Evolutionary conservation across 2,113 vertebrate species (phyloP), one percentile per base, ranked within the genome.

Genomic region (Cinclus mexicanus): DNA sequence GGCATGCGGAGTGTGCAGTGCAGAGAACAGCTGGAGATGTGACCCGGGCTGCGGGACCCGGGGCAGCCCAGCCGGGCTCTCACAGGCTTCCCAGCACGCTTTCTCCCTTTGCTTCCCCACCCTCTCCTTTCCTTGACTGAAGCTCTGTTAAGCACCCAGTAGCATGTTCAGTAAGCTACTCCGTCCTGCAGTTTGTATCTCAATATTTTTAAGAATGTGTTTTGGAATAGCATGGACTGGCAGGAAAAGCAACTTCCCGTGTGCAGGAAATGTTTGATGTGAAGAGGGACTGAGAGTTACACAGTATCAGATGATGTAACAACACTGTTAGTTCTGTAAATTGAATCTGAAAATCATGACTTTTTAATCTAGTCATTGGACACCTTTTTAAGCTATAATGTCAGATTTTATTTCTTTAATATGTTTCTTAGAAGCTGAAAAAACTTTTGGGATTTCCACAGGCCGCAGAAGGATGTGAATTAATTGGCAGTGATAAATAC

Each of bases 11-110:
- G 25, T 4, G 11, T 10, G 78, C 71, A 5, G 64, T 1, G 2
- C 50, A 21, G 14, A 64, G 4, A 42, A 1, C 46, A 2, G 0
- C 29, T 1, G 1, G 5, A 22, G 31, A 4, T 14, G 60, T 4
- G 37, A 9, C 35, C 35, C 35, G 8, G 35, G 35, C 35, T 37
- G 35, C 35, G 35, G 35, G 35, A 37, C 35, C 35, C 35, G 35
- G 35, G 35, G 35, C 35, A 37, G 35, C 35, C 35, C 35, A 37
- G 35, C 35, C 35, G 35, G 35, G 35, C 35, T 37, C 42, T 44
- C 42, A 8, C 46, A 23, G 46, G 21, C 6, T n/a, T 16, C 35
- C 46, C 35, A 2, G 35, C 4, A 1, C 10, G 37, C 23, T 33
- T 33, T 12, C 6, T 44, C 24, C 55, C 14, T 21, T 71, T 20